A percentile compares a stretch with the other conserved stretches of the same genome.
These are phyloP conservation scores for Podarcis raffonei DNA, from an alignment of 2,113 vertebrate species.

Conservation along the genomic window DNA sequence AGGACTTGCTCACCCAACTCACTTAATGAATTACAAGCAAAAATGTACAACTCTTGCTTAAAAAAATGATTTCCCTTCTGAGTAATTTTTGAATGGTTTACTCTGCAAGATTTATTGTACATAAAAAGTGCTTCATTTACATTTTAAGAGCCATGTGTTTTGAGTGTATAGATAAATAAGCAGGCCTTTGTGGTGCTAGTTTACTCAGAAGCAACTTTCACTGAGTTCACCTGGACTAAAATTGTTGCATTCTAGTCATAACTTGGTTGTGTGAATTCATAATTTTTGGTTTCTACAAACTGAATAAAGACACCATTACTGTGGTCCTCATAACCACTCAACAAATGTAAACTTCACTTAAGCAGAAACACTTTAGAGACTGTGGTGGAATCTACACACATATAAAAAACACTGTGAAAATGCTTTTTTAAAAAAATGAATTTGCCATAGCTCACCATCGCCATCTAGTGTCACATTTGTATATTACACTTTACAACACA, in stretches of 20 bases:
- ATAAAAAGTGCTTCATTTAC: background rate
- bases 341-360: background rate
- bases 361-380: background rate
- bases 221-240: background rate
- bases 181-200: background rate
- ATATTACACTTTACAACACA: no score
- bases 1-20: constrained; percentile 1
- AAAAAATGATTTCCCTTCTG: background rate
- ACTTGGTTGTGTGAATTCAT: constrained; percentile 39
- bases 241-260: background rate
- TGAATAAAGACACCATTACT: background rate
- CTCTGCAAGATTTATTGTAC: constrained; percentile 28
- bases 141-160: constrained; percentile 26
- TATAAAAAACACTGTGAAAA: no score
- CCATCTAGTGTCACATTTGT: no score
- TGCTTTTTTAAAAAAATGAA: no score
- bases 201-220: background rate
- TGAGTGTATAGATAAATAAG: background rate
- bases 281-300: background rate
- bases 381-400: background rate
- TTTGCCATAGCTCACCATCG: no score
- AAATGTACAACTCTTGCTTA: constrained; percentile 33
- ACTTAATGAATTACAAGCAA: constrained; percentile 36
- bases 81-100: constrained; percentile 20
- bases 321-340: background rate